Evolutionary conservation across 2,888 invertebrate genomes (phyloP), one percentile per base, ranked within the genome.

Genomic region (Heliconius ismenius): DNA sequence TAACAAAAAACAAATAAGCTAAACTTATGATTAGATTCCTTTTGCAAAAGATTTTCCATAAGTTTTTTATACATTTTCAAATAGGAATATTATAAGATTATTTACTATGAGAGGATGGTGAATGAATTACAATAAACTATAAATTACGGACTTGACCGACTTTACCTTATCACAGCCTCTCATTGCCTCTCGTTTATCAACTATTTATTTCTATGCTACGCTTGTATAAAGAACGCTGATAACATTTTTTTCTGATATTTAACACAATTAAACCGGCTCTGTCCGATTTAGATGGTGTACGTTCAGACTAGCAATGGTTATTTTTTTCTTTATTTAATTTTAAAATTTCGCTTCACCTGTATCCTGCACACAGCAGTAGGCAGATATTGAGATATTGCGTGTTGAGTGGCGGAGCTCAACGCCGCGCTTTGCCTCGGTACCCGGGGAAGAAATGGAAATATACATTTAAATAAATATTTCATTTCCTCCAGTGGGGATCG

Each of bases 131-230:
- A 49, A 68, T 39, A 65, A 65, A 65, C 21, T 54, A 32, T 64
- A 64, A 73, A n/a, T 64, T n/a, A 60, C 26, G 58, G 63, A 73
- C 78, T 78, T 78, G 76, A 78, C 78, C 76, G 69, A 78, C 69
- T 69, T 76, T 26, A 21, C 26, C 39, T 76, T 76, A 70, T 76
- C 73, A 36, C 43, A 62, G 39, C 15, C 15, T 32, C 32, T 32
- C 32, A 32, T 58, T 36, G 43, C 43, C 15, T 43, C 68, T 26
- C 13, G 26, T 73, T 73, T 70, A 36, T 76, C 36, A 43, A 7
- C 64, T 70, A 64, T 58, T 58, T 70, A 64, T 58, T 58, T 62
- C 43, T 49, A 39, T 26, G 21, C 67, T 43, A n/a, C 24, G 2
- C 39, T 43, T 24, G 21, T 43, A 15, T 28, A 28, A 75, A 62